A percentile compares a stretch with the other conserved stretches of the same genome.
These are phyloP conservation scores for Limnephilus lunatus DNA, from an alignment of 2,888 invertebrate genomes.

Conservation along the genomic window DNA sequence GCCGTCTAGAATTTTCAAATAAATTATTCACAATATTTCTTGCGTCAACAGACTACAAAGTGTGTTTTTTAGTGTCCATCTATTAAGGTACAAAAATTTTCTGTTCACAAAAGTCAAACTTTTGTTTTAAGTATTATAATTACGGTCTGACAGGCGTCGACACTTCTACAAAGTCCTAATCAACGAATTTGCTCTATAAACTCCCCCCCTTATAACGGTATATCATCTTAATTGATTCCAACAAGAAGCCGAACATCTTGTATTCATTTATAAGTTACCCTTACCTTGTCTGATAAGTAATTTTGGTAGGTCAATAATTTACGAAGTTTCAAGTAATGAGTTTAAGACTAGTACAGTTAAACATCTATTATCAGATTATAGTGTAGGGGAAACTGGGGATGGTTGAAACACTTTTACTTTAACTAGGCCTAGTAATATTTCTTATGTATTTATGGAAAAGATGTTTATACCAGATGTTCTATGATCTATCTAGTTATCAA, in stretches of 20 bases:
- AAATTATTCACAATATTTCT: too few relatives aligned
- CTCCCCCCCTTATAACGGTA: neutral
- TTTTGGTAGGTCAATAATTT: neutral
- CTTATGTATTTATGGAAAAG: too few relatives aligned
- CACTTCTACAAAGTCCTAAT: neutral
- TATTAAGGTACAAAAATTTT: neutral
- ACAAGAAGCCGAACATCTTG: neutral
- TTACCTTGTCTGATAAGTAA: neutral
- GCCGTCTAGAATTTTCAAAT: too few relatives aligned
- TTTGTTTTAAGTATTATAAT: neutral
- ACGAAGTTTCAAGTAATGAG: neutral
- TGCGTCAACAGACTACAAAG: too few relatives aligned
- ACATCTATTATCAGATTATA: neutral
- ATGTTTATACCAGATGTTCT: too few relatives aligned
- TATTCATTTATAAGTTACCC: neutral
- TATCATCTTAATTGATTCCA: neutral
- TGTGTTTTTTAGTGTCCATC: too few relatives aligned
- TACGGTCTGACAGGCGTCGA: neutral
- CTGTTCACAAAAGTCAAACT: neutral
- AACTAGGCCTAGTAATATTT: too few relatives aligned
- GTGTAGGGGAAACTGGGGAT: too few relatives aligned
- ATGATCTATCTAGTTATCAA: too few relatives aligned
- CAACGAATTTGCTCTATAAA: neutral
- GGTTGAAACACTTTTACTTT: too few relatives aligned
- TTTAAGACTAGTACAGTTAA: neutral